Percentiles rank a stretch among this genome's conserved stretches.
Evolutionary conservation across 2,888 invertebrate species (phyloP).

Genomic region (Tribolium freemani): DNA sequence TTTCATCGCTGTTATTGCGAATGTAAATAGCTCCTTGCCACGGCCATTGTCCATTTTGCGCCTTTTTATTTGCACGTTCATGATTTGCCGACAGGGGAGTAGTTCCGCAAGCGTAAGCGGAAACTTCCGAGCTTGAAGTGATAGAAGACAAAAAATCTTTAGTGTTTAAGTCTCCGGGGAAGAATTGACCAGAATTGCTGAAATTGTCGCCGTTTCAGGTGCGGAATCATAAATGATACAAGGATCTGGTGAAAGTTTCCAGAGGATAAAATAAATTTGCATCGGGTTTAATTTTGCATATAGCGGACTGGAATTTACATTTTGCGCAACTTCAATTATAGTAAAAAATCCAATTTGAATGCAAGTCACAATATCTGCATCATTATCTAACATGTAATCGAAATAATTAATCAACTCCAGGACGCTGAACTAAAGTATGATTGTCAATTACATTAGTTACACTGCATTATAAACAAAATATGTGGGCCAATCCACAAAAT

Average conservation of each 20-base stretch:
- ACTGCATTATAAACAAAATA: background rate
- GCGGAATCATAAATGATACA: background rate
- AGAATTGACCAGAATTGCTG: conserved; percentile 20
- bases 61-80: conserved; percentile 9
- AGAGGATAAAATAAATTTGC: no score
- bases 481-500: background rate
- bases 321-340: no score
- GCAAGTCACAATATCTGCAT: background rate
- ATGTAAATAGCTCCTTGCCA: conserved; percentile 49
- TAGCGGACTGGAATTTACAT: no score
- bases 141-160: conserved; percentile 45
- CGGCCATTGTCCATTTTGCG: conserved; percentile 39
- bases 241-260: background rate
- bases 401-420: background rate
- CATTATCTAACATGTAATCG: background rate
- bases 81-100: conserved; percentile 5
- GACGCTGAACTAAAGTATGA: background rate
- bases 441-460: background rate
- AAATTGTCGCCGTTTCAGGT: background rate
- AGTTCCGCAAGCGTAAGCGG: conserved; percentile 30
- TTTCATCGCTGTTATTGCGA: conserved; percentile 35
- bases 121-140: conserved; percentile 1
- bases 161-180: conserved; percentile 48
- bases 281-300: no score
- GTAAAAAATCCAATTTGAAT: background rate